Conservation (phyloP, 37 sponge, comb jelly and placozoan species). For the Spongilla lacustris region DNA sequence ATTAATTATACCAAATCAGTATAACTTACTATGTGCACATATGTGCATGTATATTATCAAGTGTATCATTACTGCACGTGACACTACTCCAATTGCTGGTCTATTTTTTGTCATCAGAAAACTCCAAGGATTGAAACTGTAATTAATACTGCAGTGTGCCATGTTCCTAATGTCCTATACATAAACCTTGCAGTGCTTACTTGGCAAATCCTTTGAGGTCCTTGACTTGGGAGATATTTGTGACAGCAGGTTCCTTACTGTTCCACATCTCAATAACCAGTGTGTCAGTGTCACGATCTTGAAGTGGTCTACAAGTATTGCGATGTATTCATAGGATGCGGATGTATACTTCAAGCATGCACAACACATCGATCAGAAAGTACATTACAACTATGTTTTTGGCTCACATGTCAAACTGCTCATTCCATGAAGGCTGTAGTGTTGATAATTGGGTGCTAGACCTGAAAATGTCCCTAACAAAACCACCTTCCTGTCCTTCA, state of each 20-base stretch:
- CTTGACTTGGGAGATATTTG: neutral
- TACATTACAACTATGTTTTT: neutral
- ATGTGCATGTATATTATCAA: no score
- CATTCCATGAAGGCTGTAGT: neutral
- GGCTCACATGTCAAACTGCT: neutral
- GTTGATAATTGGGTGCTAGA: neutral
- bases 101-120: no score
- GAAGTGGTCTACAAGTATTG: neutral
- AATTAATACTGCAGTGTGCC: no score
- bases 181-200: neutral
- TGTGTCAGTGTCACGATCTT: neutral
- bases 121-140: no score
- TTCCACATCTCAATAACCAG: neutral
- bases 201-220: neutral
- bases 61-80: no score
- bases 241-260: neutral
- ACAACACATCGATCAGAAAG: neutral
- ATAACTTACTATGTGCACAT: no score
- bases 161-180: no score
- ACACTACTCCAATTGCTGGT: no score
- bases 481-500: neutral
- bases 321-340: neutral
- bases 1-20: no score
- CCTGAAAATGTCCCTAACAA: neutral
- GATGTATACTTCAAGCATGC: neutral